phyloP scores from a whole-genome alignment of 1,140 invertebrate species.

The Pogonomyrmex barbatus region DNA sequence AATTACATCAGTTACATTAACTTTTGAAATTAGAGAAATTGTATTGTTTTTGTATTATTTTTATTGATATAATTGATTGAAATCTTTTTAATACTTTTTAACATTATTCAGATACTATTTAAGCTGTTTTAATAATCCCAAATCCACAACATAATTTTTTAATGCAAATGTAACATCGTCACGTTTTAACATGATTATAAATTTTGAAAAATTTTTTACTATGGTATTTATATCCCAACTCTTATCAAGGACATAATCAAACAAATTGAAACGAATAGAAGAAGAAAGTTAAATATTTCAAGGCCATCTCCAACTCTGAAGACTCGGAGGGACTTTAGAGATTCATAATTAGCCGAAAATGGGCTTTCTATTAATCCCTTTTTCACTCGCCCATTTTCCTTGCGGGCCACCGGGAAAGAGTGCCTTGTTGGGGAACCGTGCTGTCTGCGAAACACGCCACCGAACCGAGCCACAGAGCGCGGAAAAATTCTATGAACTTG shows the following conservation, averaged over 20 bases:
- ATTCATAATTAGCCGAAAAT: slow-evolving; percentile 9
- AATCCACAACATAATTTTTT: background rate
- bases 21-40: background rate
- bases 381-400: slow-evolving; percentile 6
- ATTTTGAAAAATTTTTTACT: background rate
- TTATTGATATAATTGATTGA: background rate
- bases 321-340: background rate
- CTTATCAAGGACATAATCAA: background rate
- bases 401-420: background rate
- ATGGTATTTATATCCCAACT: too few relatives aligned
- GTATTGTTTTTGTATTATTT: background rate
- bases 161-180: background rate
- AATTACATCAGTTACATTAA: background rate
- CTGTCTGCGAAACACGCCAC: slow-evolving; percentile 60
- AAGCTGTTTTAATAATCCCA: background rate
- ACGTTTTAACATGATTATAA: background rate
- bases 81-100: background rate
- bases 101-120: background rate
- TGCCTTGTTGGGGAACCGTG: background rate
- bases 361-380: background rate
- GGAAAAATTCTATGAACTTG: slow-evolving; percentile 75
- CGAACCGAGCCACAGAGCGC: slow-evolving; percentile 37
- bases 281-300: background rate
- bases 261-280: background rate
- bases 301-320: background rate